Conservation (phyloP, 2,797 vertebrate genomes). For the Oreortyx pictus region DNA sequence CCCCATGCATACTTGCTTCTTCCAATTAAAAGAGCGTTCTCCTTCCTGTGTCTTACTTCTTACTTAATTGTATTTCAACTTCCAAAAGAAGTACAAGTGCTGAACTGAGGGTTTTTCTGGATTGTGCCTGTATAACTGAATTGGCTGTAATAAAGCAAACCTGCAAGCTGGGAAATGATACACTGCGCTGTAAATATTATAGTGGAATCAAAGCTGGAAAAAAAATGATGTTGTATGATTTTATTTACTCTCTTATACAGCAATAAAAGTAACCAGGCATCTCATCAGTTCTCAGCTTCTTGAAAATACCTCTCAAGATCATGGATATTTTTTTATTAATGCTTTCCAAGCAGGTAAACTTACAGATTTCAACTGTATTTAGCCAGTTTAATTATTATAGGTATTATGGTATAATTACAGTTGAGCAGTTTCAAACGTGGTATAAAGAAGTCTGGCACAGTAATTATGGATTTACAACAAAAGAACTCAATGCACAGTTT, state of each 20-base stretch:
- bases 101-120: not conserved
- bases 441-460: not conserved
- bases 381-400: not conserved
- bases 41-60: not conserved
- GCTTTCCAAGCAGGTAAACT: not conserved
- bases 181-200: not conserved
- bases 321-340: not conserved
- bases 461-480: not conserved
- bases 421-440: not conserved
- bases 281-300: not conserved
- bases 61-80: not conserved
- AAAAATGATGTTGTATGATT: not conserved
- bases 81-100: accelerated
- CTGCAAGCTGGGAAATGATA: not conserved
- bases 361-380: not conserved
- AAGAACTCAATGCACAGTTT: not conserved
- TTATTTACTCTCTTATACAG: not conserved
- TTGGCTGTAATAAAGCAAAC: not conserved
- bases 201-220: not conserved
- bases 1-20: not conserved
- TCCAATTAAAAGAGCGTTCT: not conserved
- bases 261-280: not conserved
- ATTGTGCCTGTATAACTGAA: accelerated
- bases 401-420: not conserved
- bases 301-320: not conserved